Evolutionary conservation across 2,797 vertebrate species (phyloP), one percentile per base, ranked within the genome.

Genomic region (Corythornis leucogaster): DNA sequence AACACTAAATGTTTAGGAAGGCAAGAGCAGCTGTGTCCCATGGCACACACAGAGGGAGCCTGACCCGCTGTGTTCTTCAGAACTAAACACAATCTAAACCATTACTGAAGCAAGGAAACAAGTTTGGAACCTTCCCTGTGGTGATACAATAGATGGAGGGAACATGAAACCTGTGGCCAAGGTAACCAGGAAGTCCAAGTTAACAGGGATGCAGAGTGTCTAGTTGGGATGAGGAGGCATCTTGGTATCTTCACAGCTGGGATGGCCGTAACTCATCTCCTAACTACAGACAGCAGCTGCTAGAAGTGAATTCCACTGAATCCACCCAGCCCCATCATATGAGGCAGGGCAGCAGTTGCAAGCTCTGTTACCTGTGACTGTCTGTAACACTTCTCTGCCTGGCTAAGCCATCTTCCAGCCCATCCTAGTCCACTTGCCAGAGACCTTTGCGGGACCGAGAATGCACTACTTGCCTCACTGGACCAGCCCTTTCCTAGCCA

Each of bases 401-500:
- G 83, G 54, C 6, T 31, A 62, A 62, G 22, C 11, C 19, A 9
- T 42, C 57, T 15, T 67, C 19, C 51, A 73, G 12, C 13, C 12
- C 9, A 55, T 80, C 48, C 21, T 30, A 13, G 31, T 33, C 18
- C 33, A 33, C 18, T 19, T 1, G 6, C 62, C 81, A 63, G 26
- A 48, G 40, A 69, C 6, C 15, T 57, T 0, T 73, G 22, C 38
- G 22, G 25, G 3, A 8, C 21, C 8, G 17, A 35, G 51, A 87
- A 59, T 0, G 5, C 31, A 30, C 31, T 51, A 9, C 45, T 81
- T 0, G 0, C 12, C 35, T n/a, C 75, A 33, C 30, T 26, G 63
- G 74, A 14, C 12, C 30, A 38, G 14, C 22, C 11, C 6, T 79
- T 80, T 26, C 70, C 42, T 46, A 3, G 6, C 55, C 40, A 21